Percentiles rank a stretch among this genome's conserved stretches.
phyloP scores from a whole-genome alignment of 1,140 invertebrate genomes.

The Onthophagus taurus region DNA sequence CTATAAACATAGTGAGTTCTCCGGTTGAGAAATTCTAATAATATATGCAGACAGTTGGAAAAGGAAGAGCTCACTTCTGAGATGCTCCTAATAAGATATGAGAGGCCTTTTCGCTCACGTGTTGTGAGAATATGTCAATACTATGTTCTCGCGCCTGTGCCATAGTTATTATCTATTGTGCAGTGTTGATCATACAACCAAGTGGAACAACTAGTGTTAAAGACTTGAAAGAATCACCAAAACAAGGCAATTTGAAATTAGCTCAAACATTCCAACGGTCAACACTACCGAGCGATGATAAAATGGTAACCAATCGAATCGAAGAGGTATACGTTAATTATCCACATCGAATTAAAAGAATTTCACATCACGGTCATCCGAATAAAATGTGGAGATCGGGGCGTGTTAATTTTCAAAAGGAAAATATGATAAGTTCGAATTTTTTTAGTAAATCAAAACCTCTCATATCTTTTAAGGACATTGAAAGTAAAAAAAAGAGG shows the following conservation, averaged over 20 bases:
- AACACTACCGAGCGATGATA: no score
- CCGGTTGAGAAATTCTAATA: no score
- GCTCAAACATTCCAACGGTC: no score
- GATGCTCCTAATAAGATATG: no score
- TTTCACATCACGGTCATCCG: conserved; percentile 4
- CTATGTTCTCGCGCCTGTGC: conserved; percentile 7
- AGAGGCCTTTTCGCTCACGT: conserved; percentile 1
- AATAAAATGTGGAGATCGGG: conserved; percentile 3
- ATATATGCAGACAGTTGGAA: no score
- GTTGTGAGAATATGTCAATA: conserved; percentile 10
- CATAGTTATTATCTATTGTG: conserved; percentile 8
- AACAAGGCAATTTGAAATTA: neutral
- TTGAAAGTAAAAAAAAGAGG: no score
- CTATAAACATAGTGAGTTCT: no score
- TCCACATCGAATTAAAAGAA: neutral
- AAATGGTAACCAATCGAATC: no score
- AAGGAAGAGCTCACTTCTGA: no score
- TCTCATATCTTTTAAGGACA: conserved; percentile 3
- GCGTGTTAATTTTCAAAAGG: neutral
- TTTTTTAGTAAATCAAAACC: no score
- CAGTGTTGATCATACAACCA: conserved; percentile 7
- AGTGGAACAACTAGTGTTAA: conserved; percentile 1
- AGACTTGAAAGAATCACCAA: neutral
- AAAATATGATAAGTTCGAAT: neutral
- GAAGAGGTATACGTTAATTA: no score